phyloP scores from a whole-genome alignment of 1,140 invertebrate species.

The Onthophagus taurus region DNA sequence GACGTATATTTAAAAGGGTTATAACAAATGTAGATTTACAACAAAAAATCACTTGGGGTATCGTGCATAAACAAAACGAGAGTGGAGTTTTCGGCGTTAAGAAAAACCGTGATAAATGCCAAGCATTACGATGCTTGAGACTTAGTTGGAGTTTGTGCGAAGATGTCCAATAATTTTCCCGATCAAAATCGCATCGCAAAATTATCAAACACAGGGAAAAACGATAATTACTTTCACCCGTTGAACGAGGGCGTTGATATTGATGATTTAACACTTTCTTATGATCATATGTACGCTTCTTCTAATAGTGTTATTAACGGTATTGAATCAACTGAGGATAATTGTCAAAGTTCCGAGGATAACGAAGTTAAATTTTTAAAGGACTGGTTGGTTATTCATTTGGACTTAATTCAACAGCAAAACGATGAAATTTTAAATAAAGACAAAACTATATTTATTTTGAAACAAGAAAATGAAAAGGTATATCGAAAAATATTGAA shows the following conservation, averaged over 20 bases:
- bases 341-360: slow-evolving; percentile 41
- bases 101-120: slow-evolving; percentile 1
- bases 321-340: slow-evolving; percentile 27
- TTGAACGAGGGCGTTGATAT: slow-evolving; percentile 18
- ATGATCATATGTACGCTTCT: slow-evolving; percentile 34
- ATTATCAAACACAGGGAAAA: slow-evolving; percentile 27
- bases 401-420: slow-evolving; percentile 65
- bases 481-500: slow-evolving; percentile 35
- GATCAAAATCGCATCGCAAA: slow-evolving; percentile 33
- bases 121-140: slow-evolving; percentile 34
- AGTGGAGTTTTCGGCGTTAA: neutral
- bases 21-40: neutral
- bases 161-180: slow-evolving; percentile 37
- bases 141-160: slow-evolving; percentile 32
- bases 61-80: neutral
- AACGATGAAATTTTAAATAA: slow-evolving; percentile 58
- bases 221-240: slow-evolving; percentile 22
- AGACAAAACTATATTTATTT: slow-evolving; percentile 50
- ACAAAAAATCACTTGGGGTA: neutral
- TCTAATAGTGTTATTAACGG: slow-evolving; percentile 24
- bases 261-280: slow-evolving; percentile 22
- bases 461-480: slow-evolving; percentile 57
- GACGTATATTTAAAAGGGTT: too few relatives aligned
- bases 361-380: slow-evolving; percentile 53
- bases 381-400: slow-evolving; percentile 57